Evolutionary conservation across 2,888 invertebrate genomes (phyloP), one percentile per base, ranked within the genome.

Genomic region (Folsomia candida): DNA sequence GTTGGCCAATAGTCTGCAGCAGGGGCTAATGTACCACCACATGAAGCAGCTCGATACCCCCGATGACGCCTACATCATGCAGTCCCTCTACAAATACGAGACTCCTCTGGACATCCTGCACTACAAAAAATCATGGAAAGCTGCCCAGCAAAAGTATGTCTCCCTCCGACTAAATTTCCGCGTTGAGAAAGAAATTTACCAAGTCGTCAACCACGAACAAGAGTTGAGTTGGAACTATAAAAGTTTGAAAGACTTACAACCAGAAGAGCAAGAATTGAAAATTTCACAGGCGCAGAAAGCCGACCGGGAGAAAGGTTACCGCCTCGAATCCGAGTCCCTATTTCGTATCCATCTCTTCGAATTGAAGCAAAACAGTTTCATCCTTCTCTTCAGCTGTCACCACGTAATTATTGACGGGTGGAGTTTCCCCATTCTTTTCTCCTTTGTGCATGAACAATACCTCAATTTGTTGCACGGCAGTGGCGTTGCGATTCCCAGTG

Each of bases 391-490:
- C 47, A 69, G 65, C 51, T 66, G 27, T 63, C 64, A 69, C 25
- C 69, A 69, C 27, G 25, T 28, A 9, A 66, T 69, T 25, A 4
- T 69, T 1, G 69, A 69, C 47, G 69, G 69, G 28, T 69, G 64
- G 69, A 66, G 65, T 26, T 6, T 57, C 3, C 57, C 57, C 9
- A 22, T 57, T 59, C 28, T 69, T 20, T 57, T 66, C 9, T n/a
- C 2, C 2, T 51, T 27, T 22, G 65, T 69, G 14, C 69, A 69
- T 59, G 29, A 28, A 20, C 6, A 9, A 11, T 69, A 69, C 47
- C 24, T 20, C 20, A 51, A 24, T 2, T 4, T 47, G 9, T n/a
- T n/a, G 6, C 22, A 51, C 3, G 37, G 3, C 2, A n/a, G n/a
- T 3, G 2, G n/a, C 2, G n/a, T 3, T 1, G 3, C 2, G 1